A percentile compares a stretch with the other conserved stretches of the same genome.
These are phyloP conservation scores for Aphaenogaster rudis DNA, from an alignment of 1,140 invertebrate genomes.

Conservation along the genomic window DNA sequence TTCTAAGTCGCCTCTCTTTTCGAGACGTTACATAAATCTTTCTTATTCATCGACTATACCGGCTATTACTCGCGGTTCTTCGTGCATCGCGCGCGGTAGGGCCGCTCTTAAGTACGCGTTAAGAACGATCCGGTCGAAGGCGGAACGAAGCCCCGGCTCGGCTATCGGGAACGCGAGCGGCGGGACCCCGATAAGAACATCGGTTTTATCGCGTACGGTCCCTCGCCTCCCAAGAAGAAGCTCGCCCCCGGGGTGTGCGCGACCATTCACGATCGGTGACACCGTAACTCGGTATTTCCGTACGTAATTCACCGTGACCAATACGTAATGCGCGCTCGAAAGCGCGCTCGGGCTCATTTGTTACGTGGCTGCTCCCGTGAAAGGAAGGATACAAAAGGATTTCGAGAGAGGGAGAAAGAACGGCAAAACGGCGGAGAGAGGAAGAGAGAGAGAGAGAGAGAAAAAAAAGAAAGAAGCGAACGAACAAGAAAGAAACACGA, in stretches of 20 bases:
- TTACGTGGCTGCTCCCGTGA: conserved; percentile 63
- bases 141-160: conserved; percentile 28
- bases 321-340: conserved; percentile 74
- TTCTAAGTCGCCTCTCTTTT: conserved; percentile 26
- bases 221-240: conserved; percentile 73
- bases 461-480: neutral
- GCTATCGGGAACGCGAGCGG: conserved; percentile 31
- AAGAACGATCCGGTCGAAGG: conserved; percentile 39
- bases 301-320: conserved; percentile 75
- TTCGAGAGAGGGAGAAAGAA: conserved; percentile 51
- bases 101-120: conserved; percentile 32
- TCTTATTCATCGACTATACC: conserved; percentile 39
- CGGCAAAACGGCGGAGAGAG: neutral
- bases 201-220: conserved; percentile 59
- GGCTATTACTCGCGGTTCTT: conserved; percentile 11
- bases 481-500: neutral
- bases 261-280: conserved; percentile 70
- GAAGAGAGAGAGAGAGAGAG: conserved; percentile 1
- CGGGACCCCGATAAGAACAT: conserved; percentile 66
- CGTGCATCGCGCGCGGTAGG: conserved; percentile 34
- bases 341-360: conserved; percentile 70
- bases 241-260: neutral
- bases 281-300: conserved; percentile 67
- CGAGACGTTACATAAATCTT: conserved; percentile 45
- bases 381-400: conserved; percentile 52